phyloP scores from a whole-genome alignment of 2,888 invertebrate genomes.

The Ennomos fuscantarius region DNA sequence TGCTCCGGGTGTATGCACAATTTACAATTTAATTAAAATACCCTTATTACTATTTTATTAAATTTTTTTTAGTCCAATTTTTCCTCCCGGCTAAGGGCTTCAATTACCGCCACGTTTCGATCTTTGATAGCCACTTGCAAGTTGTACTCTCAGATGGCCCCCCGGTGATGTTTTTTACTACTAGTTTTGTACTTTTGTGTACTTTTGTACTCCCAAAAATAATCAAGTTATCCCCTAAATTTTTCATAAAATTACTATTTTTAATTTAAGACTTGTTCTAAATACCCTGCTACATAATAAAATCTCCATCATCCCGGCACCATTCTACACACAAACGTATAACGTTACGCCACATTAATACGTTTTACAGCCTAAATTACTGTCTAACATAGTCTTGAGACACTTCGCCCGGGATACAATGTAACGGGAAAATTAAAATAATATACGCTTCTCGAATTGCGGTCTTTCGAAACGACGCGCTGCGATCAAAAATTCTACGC shows the following conservation, averaged over 20 bases:
- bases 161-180: too few relatives aligned
- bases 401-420: conserved; percentile 28
- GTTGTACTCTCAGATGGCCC: too few relatives aligned
- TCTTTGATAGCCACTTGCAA: too few relatives aligned
- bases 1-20: too few relatives aligned
- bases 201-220: neutral
- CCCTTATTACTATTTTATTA: too few relatives aligned
- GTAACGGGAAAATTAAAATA: conserved; percentile 55
- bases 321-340: conserved; percentile 18
- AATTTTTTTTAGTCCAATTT: too few relatives aligned
- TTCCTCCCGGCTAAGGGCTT: too few relatives aligned
- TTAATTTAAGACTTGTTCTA: neutral
- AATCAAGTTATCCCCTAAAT: too few relatives aligned
- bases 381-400: conserved; percentile 26
- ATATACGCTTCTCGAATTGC: conserved; percentile 47
- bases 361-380: conserved; percentile 35
- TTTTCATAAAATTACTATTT: too few relatives aligned
- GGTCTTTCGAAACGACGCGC: conserved; percentile 48
- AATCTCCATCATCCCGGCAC: conserved; percentile 9
- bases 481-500: conserved; percentile 2
- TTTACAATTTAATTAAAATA: too few relatives aligned
- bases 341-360: conserved; percentile 33
- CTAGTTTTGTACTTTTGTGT: neutral
- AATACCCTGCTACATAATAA: neutral
- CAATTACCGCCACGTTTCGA: too few relatives aligned